Evolutionary conservation across 2,888 invertebrate genomes (phyloP), one percentile per base, ranked within the genome.

Genomic region (Harpalus rubripes): DNA sequence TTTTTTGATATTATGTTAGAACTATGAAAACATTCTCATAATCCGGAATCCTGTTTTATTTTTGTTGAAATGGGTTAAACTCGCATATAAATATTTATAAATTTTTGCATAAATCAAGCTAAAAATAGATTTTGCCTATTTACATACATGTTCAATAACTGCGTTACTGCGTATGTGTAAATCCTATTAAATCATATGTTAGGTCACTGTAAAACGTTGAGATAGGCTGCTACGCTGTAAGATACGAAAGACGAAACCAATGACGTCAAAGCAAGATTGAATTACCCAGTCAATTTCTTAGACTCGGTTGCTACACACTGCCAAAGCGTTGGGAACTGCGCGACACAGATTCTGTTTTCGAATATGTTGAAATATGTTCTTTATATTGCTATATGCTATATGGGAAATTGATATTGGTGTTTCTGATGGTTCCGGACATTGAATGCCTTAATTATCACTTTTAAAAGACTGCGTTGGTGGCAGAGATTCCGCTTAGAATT

Each of bases 251-350:
- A 10, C 44, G 44, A 52, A 6, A 8, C 2, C 8, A 12, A 52
- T 52, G 44, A 52, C 44, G 44, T 52, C 44, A 52, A 44, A 52
- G 44, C 44, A 12, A 52, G 44, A 52, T 52, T 52, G 44, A 52
- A 52, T 52, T 52, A 52, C 44, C 44, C 10, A 52, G 32, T 3
- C 12, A 52, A 52, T 52, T 52, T 52, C 44, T 5, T 52, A 12
- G 44, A 52, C 1, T 52, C 10, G 8, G 44, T 12, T 32, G 32
- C 44, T 52, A 8, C 8, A 52, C 12, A 52, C 4, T 12, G 44
- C 44, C 44, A 2, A 52, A 12, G 12, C 44, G 44, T 12, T 10
- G 4, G 44, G 4, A 8, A 52, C 44, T 12, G 44, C 12, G 44
- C 12, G 44, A 12, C 3, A 12, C 2, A 52, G 7, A 52, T 52